Base-by-base conservation (phyloP, 1,140 invertebrate species). In the Eumeta japonica region DNA sequence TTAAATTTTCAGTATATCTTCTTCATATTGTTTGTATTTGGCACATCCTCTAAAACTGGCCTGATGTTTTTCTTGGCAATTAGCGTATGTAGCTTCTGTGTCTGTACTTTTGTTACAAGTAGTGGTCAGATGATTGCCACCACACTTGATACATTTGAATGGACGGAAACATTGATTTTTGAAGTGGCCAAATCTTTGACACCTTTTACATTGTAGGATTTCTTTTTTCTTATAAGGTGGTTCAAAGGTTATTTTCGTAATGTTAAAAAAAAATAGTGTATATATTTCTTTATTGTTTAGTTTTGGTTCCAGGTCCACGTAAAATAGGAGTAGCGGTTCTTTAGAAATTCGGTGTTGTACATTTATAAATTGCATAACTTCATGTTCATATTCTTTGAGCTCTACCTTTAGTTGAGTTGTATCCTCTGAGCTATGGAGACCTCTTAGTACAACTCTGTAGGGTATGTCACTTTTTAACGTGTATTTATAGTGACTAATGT, bases 201-300 rank as follows among this genome's bases (percentile, higher is more conserved):
- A n/a, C n/a, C n/a, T n/a, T n/a, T n/a, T n/a, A n/a, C n/a, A n/a
- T n/a, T n/a, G n/a, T n/a, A 24, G n/a, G n/a, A 7, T 7, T 24
- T n/a, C n/a, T n/a, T n/a, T n/a, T n/a, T n/a, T n/a, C n/a, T n/a
- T n/a, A n/a, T n/a, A n/a, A n/a, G n/a, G n/a, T 1, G 55, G 28
- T 50, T 62, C 51, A 7, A 53, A 4, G 41, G 30, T 41, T n/a
- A 64, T 45, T 47, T 43, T 50, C 10, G 34, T 40, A 28, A 58
- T 44, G 1, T 40, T 13, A 0, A 67, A 17, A 11, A 44, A 13
- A 12, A 52, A 31, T 7, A 55, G 35, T 13, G 52, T 43, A 28
- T 52, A 61, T 7, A 63, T 58, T 34, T 58, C 42, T 46, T 59
- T 55, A 28, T 64, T 64, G 14, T 58, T 63, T 16, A 37, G 31